These are phyloP conservation scores for Venusia cambrica DNA, from an alignment of 2,888 invertebrate species.

Conservation along the genomic window DNA sequence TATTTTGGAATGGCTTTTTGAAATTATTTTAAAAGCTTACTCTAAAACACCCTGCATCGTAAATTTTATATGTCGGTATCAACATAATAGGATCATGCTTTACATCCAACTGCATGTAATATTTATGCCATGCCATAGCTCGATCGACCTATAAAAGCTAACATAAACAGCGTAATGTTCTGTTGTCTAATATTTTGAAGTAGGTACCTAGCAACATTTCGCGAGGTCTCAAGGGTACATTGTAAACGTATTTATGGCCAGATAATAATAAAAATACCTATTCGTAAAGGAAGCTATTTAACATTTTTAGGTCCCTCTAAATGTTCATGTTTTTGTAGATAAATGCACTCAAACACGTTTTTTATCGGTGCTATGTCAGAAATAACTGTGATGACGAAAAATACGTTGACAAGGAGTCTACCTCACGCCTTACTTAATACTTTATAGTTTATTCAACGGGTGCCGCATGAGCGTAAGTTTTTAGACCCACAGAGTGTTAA, in stretches of 20 bases:
- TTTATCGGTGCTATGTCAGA: constrained; percentile 28
- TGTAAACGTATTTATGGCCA: constrained; percentile 40
- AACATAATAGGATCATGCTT: constrained; percentile 22
- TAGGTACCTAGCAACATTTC: constrained; percentile 29
- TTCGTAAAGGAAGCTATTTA: constrained; percentile 37
- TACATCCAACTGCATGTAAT: constrained; percentile 13
- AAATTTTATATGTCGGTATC: constrained; percentile 25
- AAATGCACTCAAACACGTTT: constrained; percentile 29
- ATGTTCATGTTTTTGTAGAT: constrained; percentile 35
- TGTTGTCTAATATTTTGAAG: constrained; percentile 28
- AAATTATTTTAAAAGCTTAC: constrained; percentile 9
- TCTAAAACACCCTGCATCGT: constrained; percentile 21
- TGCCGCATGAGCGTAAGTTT: too few species aligned
- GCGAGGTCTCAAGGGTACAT: constrained; percentile 25
- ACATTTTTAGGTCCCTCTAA: constrained; percentile 33
- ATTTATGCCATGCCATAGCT: constrained; percentile 26
- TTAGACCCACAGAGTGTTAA: too few species aligned
- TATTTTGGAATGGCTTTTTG: not conserved
- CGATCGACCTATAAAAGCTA: constrained; percentile 46
- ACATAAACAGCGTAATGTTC: constrained; percentile 31
- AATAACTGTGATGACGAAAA: too few species aligned
- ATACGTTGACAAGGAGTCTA: too few species aligned
- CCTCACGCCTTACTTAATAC: too few species aligned
- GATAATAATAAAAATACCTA: constrained; percentile 37
- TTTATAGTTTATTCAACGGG: too few species aligned